A percentile compares a stretch with the other conserved stretches of the same genome.
Conservation (phyloP, 2,888 invertebrate genomes). For the Drosophila kuntzei region DNA sequence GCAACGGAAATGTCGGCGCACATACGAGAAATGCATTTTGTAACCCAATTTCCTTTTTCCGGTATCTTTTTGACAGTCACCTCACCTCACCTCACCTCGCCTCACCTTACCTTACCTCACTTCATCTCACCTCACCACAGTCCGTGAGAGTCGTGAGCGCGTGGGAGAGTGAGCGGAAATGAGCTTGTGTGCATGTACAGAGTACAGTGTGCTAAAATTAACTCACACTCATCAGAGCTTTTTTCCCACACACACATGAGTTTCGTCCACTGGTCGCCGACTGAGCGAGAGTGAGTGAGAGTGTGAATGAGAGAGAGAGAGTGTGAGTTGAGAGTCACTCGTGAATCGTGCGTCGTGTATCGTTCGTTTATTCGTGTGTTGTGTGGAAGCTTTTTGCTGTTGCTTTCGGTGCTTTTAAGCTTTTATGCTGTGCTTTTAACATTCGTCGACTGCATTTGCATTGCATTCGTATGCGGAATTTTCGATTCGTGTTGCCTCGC, state of each 20-base stretch:
- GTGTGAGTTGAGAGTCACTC: slow-evolving; percentile 5
- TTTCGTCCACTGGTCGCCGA: slow-evolving; percentile 26
- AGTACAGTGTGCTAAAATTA: slow-evolving; percentile 29
- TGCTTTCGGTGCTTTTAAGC: slow-evolving; percentile 54
- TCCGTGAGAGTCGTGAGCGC: slow-evolving; percentile 26
- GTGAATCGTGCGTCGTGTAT: slow-evolving; percentile 14
- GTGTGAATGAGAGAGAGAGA: slow-evolving; percentile 8
- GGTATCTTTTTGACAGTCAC: slow-evolving; percentile 67
- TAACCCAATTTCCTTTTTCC: slow-evolving; percentile 77
- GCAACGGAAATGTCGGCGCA: slow-evolving; percentile 66
- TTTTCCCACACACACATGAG: slow-evolving; percentile 46
- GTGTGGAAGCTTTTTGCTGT: slow-evolving; percentile 44
- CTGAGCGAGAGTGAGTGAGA: background rate
- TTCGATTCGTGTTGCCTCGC: slow-evolving; percentile 18
- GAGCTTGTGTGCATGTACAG: slow-evolving; percentile 56
- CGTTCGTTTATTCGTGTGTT: slow-evolving; percentile 7
- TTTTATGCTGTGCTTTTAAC: slow-evolving; percentile 50
- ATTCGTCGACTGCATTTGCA: slow-evolving; percentile 36
- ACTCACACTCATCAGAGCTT: slow-evolving; percentile 58
- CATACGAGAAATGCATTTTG: slow-evolving; percentile 71
- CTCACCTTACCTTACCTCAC: slow-evolving; percentile 17
- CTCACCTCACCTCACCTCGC: slow-evolving; percentile 26
- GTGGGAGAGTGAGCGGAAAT: slow-evolving; percentile 64
- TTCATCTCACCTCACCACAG: slow-evolving; percentile 16
- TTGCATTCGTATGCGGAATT: slow-evolving; percentile 30